phyloP scores from a whole-genome alignment of 2,113 vertebrate genomes.

The Sylvicapra grimmia region DNA sequence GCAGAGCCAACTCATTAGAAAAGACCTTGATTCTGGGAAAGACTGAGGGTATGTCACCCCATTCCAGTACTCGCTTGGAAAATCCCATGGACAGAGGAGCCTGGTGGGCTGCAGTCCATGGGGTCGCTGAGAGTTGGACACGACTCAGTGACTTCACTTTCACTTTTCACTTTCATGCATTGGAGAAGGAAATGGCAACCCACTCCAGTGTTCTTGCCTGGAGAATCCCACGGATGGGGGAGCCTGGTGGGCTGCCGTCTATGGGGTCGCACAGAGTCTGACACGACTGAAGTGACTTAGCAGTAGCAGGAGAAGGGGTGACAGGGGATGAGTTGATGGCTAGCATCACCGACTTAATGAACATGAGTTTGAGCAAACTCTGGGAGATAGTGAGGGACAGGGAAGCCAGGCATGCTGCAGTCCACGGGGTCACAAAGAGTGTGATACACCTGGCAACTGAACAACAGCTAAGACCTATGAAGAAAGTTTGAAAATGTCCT shows the following conservation, averaged over 20 bases:
- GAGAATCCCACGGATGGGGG: too few relatives aligned
- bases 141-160: too few relatives aligned
- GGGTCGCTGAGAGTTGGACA: too few relatives aligned
- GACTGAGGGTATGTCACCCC: neutral
- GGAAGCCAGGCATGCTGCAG: neutral
- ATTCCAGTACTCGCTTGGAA: too few relatives aligned
- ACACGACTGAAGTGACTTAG: too few relatives aligned
- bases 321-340: neutral
- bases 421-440: neutral
- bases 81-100: too few relatives aligned
- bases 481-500: neutral
- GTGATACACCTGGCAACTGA: neutral
- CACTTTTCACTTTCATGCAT: too few relatives aligned
- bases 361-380: neutral
- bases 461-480: neutral
- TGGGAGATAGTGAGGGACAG: neutral
- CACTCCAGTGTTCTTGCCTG: too few relatives aligned
- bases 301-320: neutral
- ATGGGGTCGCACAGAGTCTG: too few relatives aligned
- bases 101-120: too few relatives aligned
- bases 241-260: too few relatives aligned
- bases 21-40: neutral
- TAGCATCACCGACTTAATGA: neutral
- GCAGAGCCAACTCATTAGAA: neutral
- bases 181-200: too few relatives aligned